phyloP scores from a whole-genome alignment of 2,797 vertebrate genomes.

The Hirundo rustica region DNA sequence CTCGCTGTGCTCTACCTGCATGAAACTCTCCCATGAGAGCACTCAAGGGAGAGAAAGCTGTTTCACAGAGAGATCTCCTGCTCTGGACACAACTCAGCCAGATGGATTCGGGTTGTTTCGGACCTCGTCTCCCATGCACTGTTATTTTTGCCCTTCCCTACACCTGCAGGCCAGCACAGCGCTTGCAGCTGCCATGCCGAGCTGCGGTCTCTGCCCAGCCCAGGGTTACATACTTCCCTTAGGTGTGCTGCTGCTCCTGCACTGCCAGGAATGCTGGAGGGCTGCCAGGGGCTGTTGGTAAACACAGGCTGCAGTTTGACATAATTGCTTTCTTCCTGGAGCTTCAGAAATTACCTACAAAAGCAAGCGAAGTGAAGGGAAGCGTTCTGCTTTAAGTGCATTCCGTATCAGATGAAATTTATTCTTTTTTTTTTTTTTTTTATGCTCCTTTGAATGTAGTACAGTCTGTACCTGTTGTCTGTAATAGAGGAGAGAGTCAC shows the following conservation, averaged over 20 bases:
- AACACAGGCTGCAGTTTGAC: conserved; percentile 44
- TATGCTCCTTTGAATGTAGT: background rate
- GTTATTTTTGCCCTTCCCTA: conserved; percentile 32
- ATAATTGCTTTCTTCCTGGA: conserved; percentile 44
- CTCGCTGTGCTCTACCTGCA: background rate
- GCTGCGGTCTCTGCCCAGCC: conserved; percentile 57
- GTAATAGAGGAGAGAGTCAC: background rate
- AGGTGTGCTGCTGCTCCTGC: conserved; percentile 71
- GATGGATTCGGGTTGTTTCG: background rate
- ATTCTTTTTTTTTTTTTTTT: background rate
- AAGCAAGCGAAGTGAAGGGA: background rate
- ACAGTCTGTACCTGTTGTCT: background rate
- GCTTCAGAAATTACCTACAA: conserved; percentile 11
- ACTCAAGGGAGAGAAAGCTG: background rate
- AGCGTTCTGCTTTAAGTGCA: background rate
- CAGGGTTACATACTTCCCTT: conserved; percentile 58
- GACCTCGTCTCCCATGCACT: background rate
- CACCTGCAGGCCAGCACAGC: background rate
- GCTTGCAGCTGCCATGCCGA: background rate
- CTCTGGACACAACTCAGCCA: background rate
- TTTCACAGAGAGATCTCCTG: background rate
- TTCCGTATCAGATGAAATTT: background rate
- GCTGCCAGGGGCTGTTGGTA: conserved; percentile 65
- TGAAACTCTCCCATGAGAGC: background rate
- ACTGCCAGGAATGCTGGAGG: conserved; percentile 68